These are phyloP conservation scores for Andrena cerasifolii DNA, from an alignment of 1,140 invertebrate genomes.

Conservation along the genomic window DNA sequence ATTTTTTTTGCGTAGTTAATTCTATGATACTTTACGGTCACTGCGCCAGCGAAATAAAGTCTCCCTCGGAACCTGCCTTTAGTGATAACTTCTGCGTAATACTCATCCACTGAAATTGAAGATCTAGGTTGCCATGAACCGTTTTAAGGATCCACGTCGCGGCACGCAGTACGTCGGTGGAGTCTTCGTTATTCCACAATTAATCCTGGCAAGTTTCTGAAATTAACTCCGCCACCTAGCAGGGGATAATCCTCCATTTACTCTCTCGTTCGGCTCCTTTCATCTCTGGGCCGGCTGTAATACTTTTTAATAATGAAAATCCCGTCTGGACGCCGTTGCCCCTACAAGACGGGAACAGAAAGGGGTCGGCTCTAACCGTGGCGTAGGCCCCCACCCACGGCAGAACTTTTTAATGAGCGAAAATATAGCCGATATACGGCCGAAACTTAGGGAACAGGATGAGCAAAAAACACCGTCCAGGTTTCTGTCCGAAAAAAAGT, in stretches of 20 bases:
- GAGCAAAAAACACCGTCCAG: constrained; percentile 53
- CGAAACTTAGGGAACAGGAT: constrained; percentile 43
- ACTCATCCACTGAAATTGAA: too few species aligned
- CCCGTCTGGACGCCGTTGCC: constrained; percentile 28
- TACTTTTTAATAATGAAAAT: constrained; percentile 72
- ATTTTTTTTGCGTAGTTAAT: too few species aligned
- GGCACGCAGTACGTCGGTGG: background rate
- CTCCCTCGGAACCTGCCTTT: too few species aligned
- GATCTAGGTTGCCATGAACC: too few species aligned
- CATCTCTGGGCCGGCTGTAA: constrained; percentile 51
- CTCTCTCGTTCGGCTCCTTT: constrained; percentile 41
- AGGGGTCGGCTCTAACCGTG: background rate
- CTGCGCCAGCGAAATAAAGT: too few species aligned
- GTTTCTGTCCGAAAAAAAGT: constrained; percentile 35
- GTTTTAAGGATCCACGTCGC: too few species aligned
- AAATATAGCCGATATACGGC: constrained; percentile 54
- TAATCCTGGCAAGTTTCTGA: constrained; percentile 44
- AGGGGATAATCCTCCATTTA: constrained; percentile 57
- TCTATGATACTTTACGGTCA: too few species aligned
- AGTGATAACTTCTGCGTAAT: too few species aligned
- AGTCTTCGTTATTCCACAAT: constrained; percentile 43
- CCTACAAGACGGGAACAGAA: constrained; percentile 2
- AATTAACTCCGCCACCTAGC: constrained; percentile 55
- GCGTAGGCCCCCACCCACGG: constrained; percentile 3
- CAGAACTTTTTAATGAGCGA: constrained; percentile 69